Evolutionary conservation across 2,888 invertebrate genomes (phyloP).

Genomic region (Lycocerus yunnanus): DNA sequence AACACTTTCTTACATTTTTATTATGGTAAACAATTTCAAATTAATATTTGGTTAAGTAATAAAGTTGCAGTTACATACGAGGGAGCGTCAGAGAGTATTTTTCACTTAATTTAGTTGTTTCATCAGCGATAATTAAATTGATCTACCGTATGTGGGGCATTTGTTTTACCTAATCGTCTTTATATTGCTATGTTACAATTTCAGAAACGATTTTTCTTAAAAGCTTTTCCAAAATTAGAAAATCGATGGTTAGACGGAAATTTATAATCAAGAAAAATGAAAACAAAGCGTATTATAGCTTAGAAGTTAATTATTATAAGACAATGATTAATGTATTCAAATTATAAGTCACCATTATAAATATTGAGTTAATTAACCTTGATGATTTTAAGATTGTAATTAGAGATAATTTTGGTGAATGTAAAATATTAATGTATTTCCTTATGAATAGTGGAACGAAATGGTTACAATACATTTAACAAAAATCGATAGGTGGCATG

Average conservation of each 20-base stretch:
- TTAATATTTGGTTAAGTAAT: not conserved
- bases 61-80: not conserved
- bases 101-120: not conserved
- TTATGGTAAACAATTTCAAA: not conserved
- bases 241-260: not conserved
- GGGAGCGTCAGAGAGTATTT: not conserved
- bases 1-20: not conserved
- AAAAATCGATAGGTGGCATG: not conserved
- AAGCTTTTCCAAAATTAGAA: not conserved
- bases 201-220: not conserved
- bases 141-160: too few species aligned
- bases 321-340: not conserved
- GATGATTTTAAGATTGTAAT: not conserved
- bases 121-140: not conserved
- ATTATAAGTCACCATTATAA: not conserved
- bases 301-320: not conserved
- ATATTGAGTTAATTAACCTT: not conserved
- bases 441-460: not conserved
- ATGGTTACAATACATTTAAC: not conserved
- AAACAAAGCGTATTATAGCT: not conserved
- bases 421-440: not conserved
- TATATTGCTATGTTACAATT: not conserved
- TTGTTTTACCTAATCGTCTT: not conserved
- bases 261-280: not conserved
- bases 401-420: not conserved